Evolutionary conservation across 1,140 invertebrate genomes (phyloP), one percentile per base, ranked within the genome.

Genomic region (Charaxes varanes): DNA sequence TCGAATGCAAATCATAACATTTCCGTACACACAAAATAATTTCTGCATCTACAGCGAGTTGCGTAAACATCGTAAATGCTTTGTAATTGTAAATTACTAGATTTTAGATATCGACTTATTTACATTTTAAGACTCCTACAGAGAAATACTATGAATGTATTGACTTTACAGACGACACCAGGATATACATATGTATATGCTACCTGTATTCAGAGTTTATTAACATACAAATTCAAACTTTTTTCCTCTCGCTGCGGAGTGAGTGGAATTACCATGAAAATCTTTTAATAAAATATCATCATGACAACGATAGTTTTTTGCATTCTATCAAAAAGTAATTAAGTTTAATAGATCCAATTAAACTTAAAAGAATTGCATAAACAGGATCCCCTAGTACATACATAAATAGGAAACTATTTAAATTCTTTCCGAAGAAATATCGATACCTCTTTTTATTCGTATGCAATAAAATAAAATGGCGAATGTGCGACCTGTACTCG

Each of bases 1-100:
- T 57, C 34, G 44, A 52, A 56, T 61, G 52, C 49, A 58, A 65
- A 59, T 62, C 38, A 44, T 60, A 50, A 55, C 48, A 53, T 58
- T 62, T 65, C 58, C 53, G 50, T 34, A 35, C 33, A 37, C 31
- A 46, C 41, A 42, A 45, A 55, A 52, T 50, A 27, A 48, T 51
- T 51, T 57, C 49, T 44, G 31, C 46, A 53, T 46, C 48, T 42
- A 41, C 37, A 36, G 41, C n/a, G 7, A 28, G 35, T 60, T 53
- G 33, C 47, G 35, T 50, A 56, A 61, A 43, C 36, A 32, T 44
- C 41, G 35, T 49, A 50, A 55, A 46, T 49, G 45, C 44, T 38
- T 38, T 44, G 49, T 53, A 57, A 50, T 49, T 48, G 42, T 46
- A 47, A 52, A 52, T 47, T 33, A 34, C 38, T 36, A 16, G 18